Percentiles rank a stretch among this genome's conserved stretches.
Evolutionary conservation across 2,113 vertebrate species (phyloP).

Genomic region (Climacteris rufus): DNA sequence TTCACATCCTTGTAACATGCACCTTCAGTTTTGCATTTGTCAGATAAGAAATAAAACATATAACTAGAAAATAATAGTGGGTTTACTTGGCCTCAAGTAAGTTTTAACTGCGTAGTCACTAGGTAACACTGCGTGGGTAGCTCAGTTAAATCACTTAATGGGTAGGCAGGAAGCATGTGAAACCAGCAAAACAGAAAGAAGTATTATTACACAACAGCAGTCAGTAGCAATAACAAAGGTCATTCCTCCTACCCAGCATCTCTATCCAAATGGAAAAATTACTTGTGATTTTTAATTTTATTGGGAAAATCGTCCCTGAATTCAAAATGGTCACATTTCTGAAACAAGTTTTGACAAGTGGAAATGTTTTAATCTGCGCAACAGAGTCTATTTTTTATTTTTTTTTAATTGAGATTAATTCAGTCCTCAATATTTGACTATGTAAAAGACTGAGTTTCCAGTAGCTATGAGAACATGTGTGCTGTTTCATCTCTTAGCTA

Average conservation of each 20-base stretch:
- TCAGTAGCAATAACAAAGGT: background rate
- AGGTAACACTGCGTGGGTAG: constrained; percentile 19
- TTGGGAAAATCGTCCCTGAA: background rate
- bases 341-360: background rate
- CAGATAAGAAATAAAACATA: background rate
- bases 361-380: background rate
- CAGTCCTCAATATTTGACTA: background rate
- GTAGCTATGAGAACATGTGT: background rate
- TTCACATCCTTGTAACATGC: background rate
- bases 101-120: background rate
- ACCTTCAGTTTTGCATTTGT: background rate
- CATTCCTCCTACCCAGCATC: background rate
- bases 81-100: background rate
- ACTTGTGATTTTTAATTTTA: background rate
- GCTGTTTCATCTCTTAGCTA: background rate
- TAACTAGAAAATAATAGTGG: background rate
- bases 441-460: background rate
- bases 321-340: background rate
- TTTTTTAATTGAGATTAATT: background rate
- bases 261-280: background rate
- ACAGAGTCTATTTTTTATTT: background rate
- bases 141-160: constrained; percentile 4
- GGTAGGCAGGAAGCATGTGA: constrained; percentile 1
- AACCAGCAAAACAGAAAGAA: background rate
- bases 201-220: background rate